phyloP scores from a whole-genome alignment of 2,113 vertebrate genomes.

The Paramormyrops kingsleyae region DNA sequence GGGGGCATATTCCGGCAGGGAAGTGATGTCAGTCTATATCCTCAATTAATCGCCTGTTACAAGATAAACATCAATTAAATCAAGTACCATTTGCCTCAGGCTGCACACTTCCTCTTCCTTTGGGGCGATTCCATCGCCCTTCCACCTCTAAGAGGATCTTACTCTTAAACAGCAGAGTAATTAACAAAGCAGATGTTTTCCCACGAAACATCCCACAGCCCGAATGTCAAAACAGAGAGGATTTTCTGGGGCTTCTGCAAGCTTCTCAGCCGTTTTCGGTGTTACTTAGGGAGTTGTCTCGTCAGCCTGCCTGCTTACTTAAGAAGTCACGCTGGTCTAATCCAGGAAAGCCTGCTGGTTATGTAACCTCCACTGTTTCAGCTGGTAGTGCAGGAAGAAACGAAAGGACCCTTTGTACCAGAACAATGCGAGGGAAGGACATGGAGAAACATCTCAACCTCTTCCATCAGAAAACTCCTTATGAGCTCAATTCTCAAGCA shows the following conservation, averaged over 20 bases:
- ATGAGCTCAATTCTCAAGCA: neutral
- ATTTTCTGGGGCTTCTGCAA: neutral
- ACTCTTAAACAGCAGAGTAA: neutral
- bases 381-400: slow-evolving; percentile 24
- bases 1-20: neutral
- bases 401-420: neutral
- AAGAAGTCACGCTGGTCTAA: slow-evolving; percentile 28
- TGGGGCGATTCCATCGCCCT: neutral
- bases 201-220: neutral
- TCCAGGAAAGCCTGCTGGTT: slow-evolving; percentile 6
- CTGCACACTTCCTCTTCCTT: neutral
- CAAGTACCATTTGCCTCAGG: neutral
- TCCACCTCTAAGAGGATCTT: neutral
- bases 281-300: neutral
- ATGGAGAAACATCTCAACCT: neutral
- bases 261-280: neutral
- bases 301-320: neutral
- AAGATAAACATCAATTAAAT: neutral
- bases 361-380: slow-evolving; percentile 21
- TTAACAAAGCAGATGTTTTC: neutral
- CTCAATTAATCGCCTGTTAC: neutral
- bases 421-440: neutral
- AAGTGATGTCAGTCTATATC: neutral
- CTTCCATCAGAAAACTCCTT: neutral
- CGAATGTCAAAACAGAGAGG: neutral